Base-by-base conservation (phyloP, 1,140 invertebrate species). In the Monochamus saltuarius region DNA sequence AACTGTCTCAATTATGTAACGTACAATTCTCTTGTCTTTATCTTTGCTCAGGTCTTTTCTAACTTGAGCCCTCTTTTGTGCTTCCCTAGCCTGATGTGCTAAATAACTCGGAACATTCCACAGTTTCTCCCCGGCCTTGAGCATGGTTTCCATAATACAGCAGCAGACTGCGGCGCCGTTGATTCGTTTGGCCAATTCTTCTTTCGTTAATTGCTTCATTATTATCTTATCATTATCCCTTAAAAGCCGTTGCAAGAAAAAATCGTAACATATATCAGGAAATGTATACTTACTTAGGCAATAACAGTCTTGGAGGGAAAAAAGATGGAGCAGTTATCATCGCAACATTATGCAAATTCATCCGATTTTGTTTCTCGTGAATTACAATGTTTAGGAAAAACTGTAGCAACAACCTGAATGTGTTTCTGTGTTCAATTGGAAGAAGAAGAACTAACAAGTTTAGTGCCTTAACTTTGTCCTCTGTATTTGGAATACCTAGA, bases 311-410 rank as follows among this genome's bases (percentile, higher is more conserved):
- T 45, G 90, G 90, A 45, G 92, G 88, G 74, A 96, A 95, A 35
- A 97, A 82, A 46, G 94, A 93, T 35, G 93, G 93, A 9, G 93
- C 93, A 55, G 94, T 89, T 62, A 97, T 95, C 87, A 95, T 94
- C 7, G 93, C 88, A 7, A 95, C 90, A 76, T 95, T 97, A 69
- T 92, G 89, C 46, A 91, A 82, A 47, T 86, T 88, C 93, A 96
- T 97, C 80, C 92, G 92, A 76, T 95, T 97, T 52, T 80, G 79
- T 60, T 83, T 78, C 67, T 89, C 84, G 65, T 88, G 80, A 22
- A 85, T 83, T 4, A 89, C 84, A 11, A 96, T 84, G 54, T 87
- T 77, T 38, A 85, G 83, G 40, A 94, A 84, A 71, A 95, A 92
- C 10, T 82, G 79, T 40, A 96, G 74, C 45, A 96, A 73, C 51